Conservation (phyloP, 2,888 invertebrate species). For the Eretmocerus hayati region DNA sequence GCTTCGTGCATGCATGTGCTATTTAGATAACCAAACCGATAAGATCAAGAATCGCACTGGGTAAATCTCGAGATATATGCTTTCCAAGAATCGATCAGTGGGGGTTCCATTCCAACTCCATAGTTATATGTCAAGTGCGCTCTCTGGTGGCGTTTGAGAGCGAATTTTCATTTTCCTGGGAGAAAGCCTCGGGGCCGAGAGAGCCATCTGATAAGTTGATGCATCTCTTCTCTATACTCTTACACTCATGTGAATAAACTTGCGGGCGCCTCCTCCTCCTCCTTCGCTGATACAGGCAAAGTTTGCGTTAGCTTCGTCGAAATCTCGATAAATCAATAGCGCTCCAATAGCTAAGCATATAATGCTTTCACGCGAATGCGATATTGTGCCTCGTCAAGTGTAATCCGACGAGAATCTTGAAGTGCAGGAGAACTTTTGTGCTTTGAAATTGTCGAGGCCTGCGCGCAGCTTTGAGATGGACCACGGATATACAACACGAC, state of each 20-base stretch:
- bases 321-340: conserved; percentile 10
- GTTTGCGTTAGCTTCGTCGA: conserved; percentile 7
- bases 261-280: not conserved
- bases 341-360: too few species aligned
- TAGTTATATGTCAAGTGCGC: conserved; percentile 13
- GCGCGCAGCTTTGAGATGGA: too few species aligned
- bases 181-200: not conserved
- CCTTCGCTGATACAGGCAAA: conserved; percentile 11
- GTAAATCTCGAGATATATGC: not conserved
- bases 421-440: too few species aligned
- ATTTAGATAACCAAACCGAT: not conserved
- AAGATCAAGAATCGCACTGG: not conserved
- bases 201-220: conserved; percentile 10
- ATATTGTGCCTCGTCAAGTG: too few species aligned
- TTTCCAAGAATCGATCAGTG: conserved; percentile 14
- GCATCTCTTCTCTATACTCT: too few species aligned
- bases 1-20: too few species aligned
- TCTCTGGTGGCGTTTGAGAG: not conserved
- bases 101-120: conserved; percentile 12
- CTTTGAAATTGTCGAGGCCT: too few species aligned
- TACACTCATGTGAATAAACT: too few species aligned
- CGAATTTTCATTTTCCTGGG: conserved; percentile 12
- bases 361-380: too few species aligned
- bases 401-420: too few species aligned
- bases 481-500: too few species aligned